Conservation (phyloP, 2,113 vertebrate species). For the Dasyornis broadbenti region DNA sequence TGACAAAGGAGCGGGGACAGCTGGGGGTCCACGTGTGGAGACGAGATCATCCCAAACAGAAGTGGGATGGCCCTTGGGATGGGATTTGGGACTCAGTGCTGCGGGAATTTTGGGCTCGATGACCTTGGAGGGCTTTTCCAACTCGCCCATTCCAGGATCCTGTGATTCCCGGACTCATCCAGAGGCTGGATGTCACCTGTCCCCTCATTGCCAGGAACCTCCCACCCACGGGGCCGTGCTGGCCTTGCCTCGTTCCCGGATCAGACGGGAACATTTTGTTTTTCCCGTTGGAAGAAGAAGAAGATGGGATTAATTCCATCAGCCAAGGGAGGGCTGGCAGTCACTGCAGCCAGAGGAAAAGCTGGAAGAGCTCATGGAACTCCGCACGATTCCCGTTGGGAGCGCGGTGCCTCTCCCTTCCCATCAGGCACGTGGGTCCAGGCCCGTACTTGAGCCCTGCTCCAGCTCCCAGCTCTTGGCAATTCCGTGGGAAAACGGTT, state of each 20-base stretch:
- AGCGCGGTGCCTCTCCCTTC: accelerated
- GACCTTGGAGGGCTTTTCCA: neutral
- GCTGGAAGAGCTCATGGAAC: neutral
- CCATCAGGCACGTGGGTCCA: accelerated
- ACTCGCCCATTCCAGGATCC: accelerated
- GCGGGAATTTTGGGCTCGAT: accelerated
- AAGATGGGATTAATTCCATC: neutral
- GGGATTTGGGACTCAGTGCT: accelerated
- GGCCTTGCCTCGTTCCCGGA: neutral
- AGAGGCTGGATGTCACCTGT: neutral
- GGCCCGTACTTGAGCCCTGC: neutral
- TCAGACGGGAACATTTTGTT: neutral
- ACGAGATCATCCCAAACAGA: too few relatives aligned
- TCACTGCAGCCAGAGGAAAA: neutral
- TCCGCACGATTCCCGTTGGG: accelerated
- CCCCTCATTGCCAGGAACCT: neutral
- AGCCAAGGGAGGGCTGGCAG: neutral
- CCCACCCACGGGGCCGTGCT: neutral
- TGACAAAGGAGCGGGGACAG: neutral
- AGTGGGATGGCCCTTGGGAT: too few relatives aligned
- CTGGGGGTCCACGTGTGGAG: neutral
- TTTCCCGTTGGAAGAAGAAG: neutral
- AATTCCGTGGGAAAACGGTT: neutral
- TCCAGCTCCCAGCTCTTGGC: neutral
- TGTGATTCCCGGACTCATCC: accelerated